These are phyloP conservation scores for Cremastinae sp. DNA, from an alignment of 2,888 invertebrate genomes.

Conservation along the genomic window DNA sequence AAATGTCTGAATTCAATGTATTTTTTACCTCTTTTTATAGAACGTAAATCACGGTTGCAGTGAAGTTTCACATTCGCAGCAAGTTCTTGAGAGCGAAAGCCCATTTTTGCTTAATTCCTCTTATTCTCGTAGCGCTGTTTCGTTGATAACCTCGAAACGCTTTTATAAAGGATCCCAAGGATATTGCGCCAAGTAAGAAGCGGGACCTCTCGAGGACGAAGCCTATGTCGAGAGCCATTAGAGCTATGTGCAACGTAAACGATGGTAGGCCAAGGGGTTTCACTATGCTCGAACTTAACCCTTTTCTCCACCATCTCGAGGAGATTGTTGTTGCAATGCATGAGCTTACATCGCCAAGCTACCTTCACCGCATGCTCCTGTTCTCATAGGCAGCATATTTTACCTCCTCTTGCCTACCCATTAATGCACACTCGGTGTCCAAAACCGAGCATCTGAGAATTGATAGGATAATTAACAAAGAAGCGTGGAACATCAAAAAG, in stretches of 20 bases:
- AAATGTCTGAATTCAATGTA: too few species aligned
- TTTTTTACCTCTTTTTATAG: too few species aligned
- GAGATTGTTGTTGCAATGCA: slow-evolving; percentile 37
- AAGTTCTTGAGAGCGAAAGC: too few species aligned
- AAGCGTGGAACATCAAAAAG: too few species aligned
- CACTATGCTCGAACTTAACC: slow-evolving; percentile 33
- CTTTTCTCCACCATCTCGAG: slow-evolving; percentile 37
- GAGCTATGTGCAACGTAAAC: slow-evolving; percentile 45
- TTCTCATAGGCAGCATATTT: slow-evolving; percentile 36
- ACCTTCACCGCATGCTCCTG: slow-evolving; percentile 49
- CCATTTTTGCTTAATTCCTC: not conserved
- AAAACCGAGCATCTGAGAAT: too few species aligned
- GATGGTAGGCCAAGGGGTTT: slow-evolving; percentile 35
- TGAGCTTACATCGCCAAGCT: slow-evolving; percentile 45
- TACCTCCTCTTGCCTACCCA: slow-evolving; percentile 20
- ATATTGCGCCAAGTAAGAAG: slow-evolving; percentile 2
- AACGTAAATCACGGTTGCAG: too few species aligned
- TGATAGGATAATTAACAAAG: too few species aligned
- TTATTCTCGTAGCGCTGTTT: not conserved
- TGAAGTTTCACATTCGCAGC: too few species aligned
- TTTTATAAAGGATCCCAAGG: slow-evolving; percentile 4
- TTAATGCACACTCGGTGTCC: not conserved
- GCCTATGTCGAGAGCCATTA: slow-evolving; percentile 41
- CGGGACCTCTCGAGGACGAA: not conserved
- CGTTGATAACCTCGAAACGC: not conserved